Evolutionary conservation across 1,140 invertebrate genomes (phyloP), one percentile per base, ranked within the genome.

Genomic region (Plutomurus gul): DNA sequence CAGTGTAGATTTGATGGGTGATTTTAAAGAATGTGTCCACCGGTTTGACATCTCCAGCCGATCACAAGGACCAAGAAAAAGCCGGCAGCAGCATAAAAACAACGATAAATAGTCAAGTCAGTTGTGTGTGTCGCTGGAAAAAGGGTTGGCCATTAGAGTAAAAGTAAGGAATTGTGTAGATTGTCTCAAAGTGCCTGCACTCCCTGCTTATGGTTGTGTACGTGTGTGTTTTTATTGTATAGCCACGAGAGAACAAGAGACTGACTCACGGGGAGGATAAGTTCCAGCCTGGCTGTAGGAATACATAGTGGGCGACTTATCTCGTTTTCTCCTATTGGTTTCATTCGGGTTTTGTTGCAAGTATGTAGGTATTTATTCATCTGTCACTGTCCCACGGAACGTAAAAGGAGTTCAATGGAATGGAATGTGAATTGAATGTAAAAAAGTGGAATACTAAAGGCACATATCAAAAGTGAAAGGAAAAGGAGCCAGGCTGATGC

Each of bases 391-490:
- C 70, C 36, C 70, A 40, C 70, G 36, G 25, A 72, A 72, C 18
- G 70, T 43, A 46, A 72, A 72, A 22, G 70, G 3, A 72, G 70
- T 37, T 72, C 70, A 72, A 72, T 72, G 36, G 37, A 46, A 72
- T 27, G 70, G 70, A 72, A 72, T 72, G 37, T 30, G 70, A 72
- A 37, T 39, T 43, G 36, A 65, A 36, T 65, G 30, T n/a, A 27
- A 65, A 27, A 36, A 36, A 65, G 47, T 22, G 18, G 47, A 22
- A 25, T 36, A 18, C 27, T 36, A n/a, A 16, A 70, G n/a, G 18
- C 56, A 20, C 40, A 10, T 60, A 25, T 70, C 33, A 16, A 70
- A 51, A 11, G 47, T 11, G 11, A 70, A 33, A 70, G 60, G 25
- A 22, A 70, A 30, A 70, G 60, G 60, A 37, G 60, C 18, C n/a